Percentiles rank a stretch among this genome's conserved stretches.
phyloP scores from a whole-genome alignment of 2,113 vertebrate genomes.

The Delphinus delphis region DNA sequence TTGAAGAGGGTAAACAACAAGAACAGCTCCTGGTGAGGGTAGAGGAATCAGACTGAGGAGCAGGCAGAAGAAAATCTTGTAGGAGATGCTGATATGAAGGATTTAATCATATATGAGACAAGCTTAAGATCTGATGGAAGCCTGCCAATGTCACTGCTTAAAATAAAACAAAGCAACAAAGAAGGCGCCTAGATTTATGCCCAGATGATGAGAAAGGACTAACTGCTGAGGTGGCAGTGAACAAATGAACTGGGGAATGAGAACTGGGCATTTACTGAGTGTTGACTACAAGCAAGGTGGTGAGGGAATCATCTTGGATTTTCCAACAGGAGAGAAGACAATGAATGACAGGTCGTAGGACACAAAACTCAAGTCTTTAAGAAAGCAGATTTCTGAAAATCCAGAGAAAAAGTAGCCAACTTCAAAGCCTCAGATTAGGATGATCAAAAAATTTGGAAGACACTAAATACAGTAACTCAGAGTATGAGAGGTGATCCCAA shows the following conservation, averaged over 20 bases:
- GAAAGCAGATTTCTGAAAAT: slow-evolving; percentile 39
- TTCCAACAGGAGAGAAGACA: not conserved
- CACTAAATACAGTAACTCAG: not conserved
- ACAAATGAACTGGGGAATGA: not conserved
- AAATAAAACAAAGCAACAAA: slow-evolving; percentile 43
- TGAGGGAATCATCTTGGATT: not conserved
- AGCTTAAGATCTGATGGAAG: not conserved
- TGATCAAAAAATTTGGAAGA: not conserved
- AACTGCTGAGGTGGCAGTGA: not conserved
- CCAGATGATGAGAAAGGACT: not conserved
- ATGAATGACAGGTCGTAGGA: not conserved
- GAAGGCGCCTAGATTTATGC: not conserved
- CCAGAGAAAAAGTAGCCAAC: not conserved
- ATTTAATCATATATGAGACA: not conserved
- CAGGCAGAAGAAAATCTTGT: not conserved
- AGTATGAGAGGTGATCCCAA: not conserved
- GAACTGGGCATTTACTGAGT: not conserved
- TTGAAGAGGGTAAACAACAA: not conserved
- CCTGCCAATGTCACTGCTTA: not conserved
- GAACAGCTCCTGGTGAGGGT: not conserved
- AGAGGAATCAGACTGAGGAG: not conserved
- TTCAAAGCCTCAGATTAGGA: not conserved
- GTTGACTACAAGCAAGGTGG: not conserved
- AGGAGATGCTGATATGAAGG: not conserved
- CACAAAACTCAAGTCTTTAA: not conserved